phyloP scores from a whole-genome alignment of 2,113 vertebrate species.

The Oenanthe oenanthe region DNA sequence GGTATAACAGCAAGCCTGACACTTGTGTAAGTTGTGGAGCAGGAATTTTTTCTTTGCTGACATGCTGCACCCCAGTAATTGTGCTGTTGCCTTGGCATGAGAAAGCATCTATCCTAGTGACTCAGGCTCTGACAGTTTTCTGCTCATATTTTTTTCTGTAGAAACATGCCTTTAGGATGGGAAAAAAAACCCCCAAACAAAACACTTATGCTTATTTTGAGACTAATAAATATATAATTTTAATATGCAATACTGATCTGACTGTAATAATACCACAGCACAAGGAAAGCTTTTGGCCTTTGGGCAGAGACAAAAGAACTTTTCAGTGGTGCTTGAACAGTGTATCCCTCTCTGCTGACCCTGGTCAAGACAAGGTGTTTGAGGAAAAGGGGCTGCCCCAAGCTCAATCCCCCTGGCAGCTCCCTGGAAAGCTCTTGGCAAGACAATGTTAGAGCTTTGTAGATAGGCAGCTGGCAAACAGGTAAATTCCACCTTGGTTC shows the following conservation, averaged over 20 bases:
- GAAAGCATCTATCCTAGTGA: background rate
- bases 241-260: background rate
- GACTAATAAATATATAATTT: background rate
- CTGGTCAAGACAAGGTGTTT: background rate
- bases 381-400: background rate
- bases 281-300: background rate
- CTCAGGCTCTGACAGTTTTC: background rate
- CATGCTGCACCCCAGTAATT: background rate
- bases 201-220: background rate
- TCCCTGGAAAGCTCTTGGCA: background rate
- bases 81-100: background rate
- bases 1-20: background rate
- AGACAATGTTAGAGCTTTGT: background rate
- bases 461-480: background rate
- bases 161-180: background rate
- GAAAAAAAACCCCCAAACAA: background rate
- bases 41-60: background rate
- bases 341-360: background rate
- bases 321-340: background rate
- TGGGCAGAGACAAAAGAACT: background rate
- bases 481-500: background rate
- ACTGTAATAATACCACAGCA: background rate
- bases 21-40: background rate
- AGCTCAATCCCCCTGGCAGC: background rate
- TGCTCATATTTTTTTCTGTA: background rate